Base-by-base conservation (phyloP, 1,140 invertebrate species). In the Drosophila pseudoananassae region DNA sequence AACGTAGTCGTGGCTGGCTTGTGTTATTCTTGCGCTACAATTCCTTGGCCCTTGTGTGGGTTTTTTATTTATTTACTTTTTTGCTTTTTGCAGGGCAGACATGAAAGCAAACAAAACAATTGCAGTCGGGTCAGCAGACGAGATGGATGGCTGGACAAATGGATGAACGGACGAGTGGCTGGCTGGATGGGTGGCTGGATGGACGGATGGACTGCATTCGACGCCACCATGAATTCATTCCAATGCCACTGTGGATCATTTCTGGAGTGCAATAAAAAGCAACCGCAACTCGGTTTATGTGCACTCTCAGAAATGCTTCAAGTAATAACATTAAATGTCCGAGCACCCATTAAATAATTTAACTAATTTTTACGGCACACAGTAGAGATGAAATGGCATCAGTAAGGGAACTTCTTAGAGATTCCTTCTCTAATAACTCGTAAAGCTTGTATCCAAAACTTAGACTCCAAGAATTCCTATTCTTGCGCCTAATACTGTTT, bases 211-310 rank as follows among this genome's bases (percentile, higher is more conserved):
- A 51, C 36, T 46, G 54, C 31, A 57, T 56, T n/a, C 46, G 78
- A 33, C 53, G 64, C 50, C 70, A 55, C 50, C 23, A 68, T 27
- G 25, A 68, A 72, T 73, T 61, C 50, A 73, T 51, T 73, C 50
- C 57, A 43, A 61, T 53, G 57, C 50, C 49, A 53, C 31, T 68
- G 66, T 60, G 83, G 58, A 76, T 88, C 65, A 83, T 76, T 78
- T 78, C 76, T 88, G 72, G 71, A 82, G 75, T 76, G 78, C 78
- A 87, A 85, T 85, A 85, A 85, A 85, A 87, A 68, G 51, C 63
- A 57, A 75, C 60, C 70, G 54, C 72, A 64, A 61, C 45, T 31
- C 29, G 49, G 9, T 54, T 51, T 9, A 51, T 40, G 14, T 6
- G 53, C 29, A 59, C 55, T 25, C 36, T 40, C 52, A 66, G 33